Percentiles rank a stretch among this genome's conserved stretches.
Conservation (phyloP, 2,113 vertebrate species). For the Eonycteris spelaea region DNA sequence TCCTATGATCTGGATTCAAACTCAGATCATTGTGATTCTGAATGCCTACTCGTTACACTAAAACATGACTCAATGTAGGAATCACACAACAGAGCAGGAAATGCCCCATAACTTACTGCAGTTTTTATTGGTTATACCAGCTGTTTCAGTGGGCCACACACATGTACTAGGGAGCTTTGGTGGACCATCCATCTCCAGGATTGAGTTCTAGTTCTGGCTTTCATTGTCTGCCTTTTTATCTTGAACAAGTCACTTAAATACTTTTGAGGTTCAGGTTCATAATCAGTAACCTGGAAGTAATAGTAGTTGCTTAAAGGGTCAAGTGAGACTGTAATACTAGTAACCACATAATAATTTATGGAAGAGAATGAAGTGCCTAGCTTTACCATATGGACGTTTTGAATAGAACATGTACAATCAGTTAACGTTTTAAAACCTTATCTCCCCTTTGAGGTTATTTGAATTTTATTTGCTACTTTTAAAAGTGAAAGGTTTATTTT, state of each 20-base stretch:
- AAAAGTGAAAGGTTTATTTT: conserved; percentile 28
- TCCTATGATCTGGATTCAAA: neutral
- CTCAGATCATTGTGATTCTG: neutral
- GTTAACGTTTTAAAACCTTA: neutral
- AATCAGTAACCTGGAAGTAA: conserved; percentile 6
- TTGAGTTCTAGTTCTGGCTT: neutral
- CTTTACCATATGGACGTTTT: neutral
- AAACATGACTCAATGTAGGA: neutral
- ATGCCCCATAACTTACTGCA: neutral
- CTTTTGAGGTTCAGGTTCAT: neutral
- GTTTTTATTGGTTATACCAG: neutral
- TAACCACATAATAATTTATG: conserved; percentile 2
- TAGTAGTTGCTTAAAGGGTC: neutral
- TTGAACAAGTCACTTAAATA: conserved; percentile 14
- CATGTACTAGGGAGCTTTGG: neutral
- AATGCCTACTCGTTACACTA: neutral
- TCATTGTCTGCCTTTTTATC: neutral
- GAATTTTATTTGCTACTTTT: conserved; percentile 32
- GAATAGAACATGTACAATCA: neutral
- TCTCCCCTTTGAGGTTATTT: neutral
- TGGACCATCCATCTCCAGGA: neutral
- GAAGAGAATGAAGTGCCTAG: neutral
- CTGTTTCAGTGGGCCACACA: neutral
- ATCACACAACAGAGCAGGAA: neutral
- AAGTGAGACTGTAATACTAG: neutral